Evolutionary conservation across 2,888 invertebrate genomes (phyloP).

Genomic region (Prostheceraeus crozeri): DNA sequence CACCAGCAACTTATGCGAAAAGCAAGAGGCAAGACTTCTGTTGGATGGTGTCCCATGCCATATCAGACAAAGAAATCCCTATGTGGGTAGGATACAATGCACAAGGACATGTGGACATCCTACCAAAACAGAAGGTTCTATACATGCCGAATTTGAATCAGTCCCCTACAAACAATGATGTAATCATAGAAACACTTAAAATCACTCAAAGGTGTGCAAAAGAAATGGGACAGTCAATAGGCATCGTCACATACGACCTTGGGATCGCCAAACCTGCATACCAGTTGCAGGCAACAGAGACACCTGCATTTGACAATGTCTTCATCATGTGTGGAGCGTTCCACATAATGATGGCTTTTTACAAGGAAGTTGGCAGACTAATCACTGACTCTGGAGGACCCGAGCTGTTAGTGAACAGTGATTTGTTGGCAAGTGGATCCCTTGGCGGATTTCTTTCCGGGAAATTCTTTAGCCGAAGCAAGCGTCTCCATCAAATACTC

Average conservation of each 20-base stretch:
- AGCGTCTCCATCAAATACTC: constrained; percentile 41
- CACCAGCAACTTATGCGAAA: too few species aligned
- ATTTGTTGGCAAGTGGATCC: constrained; percentile 41
- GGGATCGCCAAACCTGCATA: constrained; percentile 41
- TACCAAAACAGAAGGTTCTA: constrained; percentile 38
- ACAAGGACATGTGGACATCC: constrained; percentile 25
- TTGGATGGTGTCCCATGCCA: constrained; percentile 37
- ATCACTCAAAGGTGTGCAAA: constrained; percentile 39
- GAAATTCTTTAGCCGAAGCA: constrained; percentile 42
- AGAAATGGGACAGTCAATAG: constrained; percentile 37
- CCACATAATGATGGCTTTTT: constrained; percentile 41
- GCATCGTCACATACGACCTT: constrained; percentile 41
- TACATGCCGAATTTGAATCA: constrained; percentile 41
- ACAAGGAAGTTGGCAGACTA: constrained; percentile 41
- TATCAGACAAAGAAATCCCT: constrained; percentile 31
- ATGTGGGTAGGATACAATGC: constrained; percentile 42
- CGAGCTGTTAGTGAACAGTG: constrained; percentile 41
- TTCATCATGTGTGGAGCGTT: constrained; percentile 42
- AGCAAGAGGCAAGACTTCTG: too few species aligned
- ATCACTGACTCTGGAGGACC: constrained; percentile 42
- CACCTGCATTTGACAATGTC: constrained; percentile 41
- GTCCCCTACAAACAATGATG: constrained; percentile 40
- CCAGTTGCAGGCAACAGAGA: constrained; percentile 41
- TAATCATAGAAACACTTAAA: constrained; percentile 39
- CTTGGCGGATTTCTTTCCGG: constrained; percentile 40